phyloP scores from a whole-genome alignment of 2,888 invertebrate species.

The Leptopilina drosophilae region DNA sequence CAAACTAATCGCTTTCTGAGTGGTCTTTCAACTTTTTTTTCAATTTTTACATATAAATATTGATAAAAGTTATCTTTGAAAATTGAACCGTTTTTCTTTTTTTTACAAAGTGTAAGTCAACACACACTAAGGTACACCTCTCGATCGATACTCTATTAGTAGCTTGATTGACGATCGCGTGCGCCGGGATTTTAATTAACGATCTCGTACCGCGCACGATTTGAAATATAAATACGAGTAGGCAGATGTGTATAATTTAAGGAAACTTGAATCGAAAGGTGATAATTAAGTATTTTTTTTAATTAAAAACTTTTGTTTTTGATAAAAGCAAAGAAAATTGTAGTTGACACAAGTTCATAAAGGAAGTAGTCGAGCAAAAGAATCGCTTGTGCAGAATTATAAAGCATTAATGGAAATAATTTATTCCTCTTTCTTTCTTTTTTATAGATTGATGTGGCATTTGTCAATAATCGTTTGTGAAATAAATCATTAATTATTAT shows the following conservation, averaged over 20 bases:
- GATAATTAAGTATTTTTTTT: not conserved
- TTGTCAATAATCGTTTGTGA: not conserved
- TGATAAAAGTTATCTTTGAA: not conserved
- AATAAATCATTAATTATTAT: slow-evolving; percentile 10
- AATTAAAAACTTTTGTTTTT: not conserved
- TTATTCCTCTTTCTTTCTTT: not conserved
- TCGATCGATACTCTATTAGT: slow-evolving; percentile 9
- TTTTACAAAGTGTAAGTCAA: not conserved
- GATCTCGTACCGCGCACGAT: slow-evolving; percentile 13
- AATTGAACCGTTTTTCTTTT: not conserved
- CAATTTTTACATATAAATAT: not conserved
- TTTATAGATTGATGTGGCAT: not conserved
- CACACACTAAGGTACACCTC: not conserved
- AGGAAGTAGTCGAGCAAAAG: not conserved
- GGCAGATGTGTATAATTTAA: slow-evolving; percentile 6
- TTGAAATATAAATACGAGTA: not conserved
- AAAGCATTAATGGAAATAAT: not conserved
- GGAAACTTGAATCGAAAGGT: not conserved
- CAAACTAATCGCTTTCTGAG: slow-evolving; percentile 8
- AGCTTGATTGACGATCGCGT: slow-evolving; percentile 31
- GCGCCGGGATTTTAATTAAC: slow-evolving; percentile 14
- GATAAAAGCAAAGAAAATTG: too few relatives aligned
- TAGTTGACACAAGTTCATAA: not conserved
- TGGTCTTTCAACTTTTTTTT: not conserved
- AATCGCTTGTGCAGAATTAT: not conserved